A percentile compares a stretch with the other conserved stretches of the same genome.
phyloP scores from a whole-genome alignment of 2,888 invertebrate species.

The Nemoura dubitans region DNA sequence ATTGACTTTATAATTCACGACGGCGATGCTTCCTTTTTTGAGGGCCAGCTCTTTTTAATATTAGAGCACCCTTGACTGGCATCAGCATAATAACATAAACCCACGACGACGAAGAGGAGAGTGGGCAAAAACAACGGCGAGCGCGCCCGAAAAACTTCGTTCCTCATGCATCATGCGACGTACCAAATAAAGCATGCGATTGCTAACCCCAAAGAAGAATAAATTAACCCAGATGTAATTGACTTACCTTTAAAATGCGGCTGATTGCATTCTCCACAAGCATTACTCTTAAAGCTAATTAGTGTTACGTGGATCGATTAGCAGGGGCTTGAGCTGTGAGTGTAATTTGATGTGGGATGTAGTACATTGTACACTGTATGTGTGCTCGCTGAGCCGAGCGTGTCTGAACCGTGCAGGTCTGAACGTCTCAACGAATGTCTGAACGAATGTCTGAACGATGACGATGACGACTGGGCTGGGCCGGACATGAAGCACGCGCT shows the following conservation, averaged over 20 bases:
- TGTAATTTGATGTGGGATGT: background rate
- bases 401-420: too few species aligned
- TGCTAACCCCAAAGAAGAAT: background rate
- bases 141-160: background rate
- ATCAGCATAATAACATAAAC: background rate
- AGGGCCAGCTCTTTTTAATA: background rate
- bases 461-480: background rate
- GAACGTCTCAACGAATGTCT: too few species aligned
- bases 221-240: background rate
- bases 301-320: background rate
- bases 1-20: background rate
- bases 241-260: constrained; percentile 7
- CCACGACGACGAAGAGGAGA: background rate
- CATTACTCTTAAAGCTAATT: background rate
- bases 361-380: background rate
- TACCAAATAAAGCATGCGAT: background rate
- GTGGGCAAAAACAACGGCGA: background rate
- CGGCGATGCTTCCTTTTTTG: background rate
- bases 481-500: background rate
- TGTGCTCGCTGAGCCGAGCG: background rate
- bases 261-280: background rate
- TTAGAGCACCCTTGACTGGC: background rate
- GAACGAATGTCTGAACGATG: background rate
- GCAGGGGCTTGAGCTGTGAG: background rate
- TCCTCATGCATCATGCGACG: background rate